These are phyloP conservation scores for Muntiacus reevesi DNA, from an alignment of 2,113 vertebrate species.

Conservation along the genomic window DNA sequence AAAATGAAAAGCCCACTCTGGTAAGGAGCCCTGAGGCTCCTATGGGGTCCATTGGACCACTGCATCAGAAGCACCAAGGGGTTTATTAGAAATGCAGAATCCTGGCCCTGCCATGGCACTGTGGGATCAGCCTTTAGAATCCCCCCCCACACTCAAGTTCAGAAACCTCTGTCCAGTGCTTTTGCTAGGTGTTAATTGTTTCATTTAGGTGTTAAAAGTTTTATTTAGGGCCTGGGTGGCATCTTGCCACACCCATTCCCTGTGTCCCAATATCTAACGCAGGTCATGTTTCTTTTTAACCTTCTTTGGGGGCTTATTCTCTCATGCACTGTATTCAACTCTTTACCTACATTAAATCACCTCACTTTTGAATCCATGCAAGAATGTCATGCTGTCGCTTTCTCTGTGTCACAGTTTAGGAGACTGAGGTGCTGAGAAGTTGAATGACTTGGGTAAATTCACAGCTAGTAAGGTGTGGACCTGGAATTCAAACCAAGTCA, in stretches of 20 bases:
- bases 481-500: neutral
- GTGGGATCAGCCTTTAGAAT: neutral
- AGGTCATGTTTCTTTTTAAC: neutral
- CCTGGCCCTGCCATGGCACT: rapidly evolving
- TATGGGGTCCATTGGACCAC: rapidly evolving
- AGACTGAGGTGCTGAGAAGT: neutral
- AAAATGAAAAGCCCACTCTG: neutral
- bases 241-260: neutral
- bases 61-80: neutral
- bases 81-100: neutral
- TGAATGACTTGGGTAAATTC: neutral
- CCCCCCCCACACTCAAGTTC: too few species aligned
- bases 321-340: too few species aligned
- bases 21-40: neutral
- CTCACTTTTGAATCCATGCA: neutral
- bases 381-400: rapidly evolving
- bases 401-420: neutral
- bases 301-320: neutral
- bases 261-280: neutral
- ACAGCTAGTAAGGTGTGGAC: too few species aligned
- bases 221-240: neutral
- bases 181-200: neutral
- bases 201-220: neutral
- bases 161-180: rapidly evolving
- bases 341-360: too few species aligned